Evolutionary conservation across 2,797 vertebrate species (phyloP), one percentile per base, ranked within the genome.

Genomic region (Mus minutoides): DNA sequence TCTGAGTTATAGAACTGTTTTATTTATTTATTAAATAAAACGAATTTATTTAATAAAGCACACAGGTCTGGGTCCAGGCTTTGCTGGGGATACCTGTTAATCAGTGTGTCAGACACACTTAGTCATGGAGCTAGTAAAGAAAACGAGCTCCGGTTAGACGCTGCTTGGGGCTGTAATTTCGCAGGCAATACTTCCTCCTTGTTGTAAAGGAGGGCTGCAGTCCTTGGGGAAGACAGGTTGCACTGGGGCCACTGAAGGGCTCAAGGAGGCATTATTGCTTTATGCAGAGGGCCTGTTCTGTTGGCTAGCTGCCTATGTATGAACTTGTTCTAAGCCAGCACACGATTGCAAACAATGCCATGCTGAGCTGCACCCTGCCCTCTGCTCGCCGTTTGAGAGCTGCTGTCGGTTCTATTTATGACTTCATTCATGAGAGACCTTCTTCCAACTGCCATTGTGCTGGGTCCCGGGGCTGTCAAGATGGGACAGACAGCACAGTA

Each of bases 271-370:
- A 37, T 11, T 8, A 3, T 3, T 40, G 34, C 19, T 5, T 40
- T 2, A 54, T 17, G n/a, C 6, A 58, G 54, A 19, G 54, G 73
- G 6, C n/a, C 71, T 26, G 0, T 0, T 2, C 71, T 17, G 0
- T 0, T 4, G 43, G 77, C 17, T 14, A 82, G 88, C 54, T 0
- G 0, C 49, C 76, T 58, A 0, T 29, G 52, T 58, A 0, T 29
- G 52, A n/a, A 56, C 64, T 11, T 60, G 75, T 49, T 60, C 54
- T 67, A 31, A 88, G 78, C 37, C 8, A 22, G 17, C 31, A 77
- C 0, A 26, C 22, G 37, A 37, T 21, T 8, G 2, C 52, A 75
- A 9, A 67, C 64, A 16, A 34, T 37, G 54, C 19, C 34, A 90
- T 40, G 60, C 52, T 73, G 80, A 29, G 14, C 49, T 71, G 88